Evolutionary conservation across 2,797 vertebrate species (phyloP).

Genomic region (Pangasius macronema): DNA sequence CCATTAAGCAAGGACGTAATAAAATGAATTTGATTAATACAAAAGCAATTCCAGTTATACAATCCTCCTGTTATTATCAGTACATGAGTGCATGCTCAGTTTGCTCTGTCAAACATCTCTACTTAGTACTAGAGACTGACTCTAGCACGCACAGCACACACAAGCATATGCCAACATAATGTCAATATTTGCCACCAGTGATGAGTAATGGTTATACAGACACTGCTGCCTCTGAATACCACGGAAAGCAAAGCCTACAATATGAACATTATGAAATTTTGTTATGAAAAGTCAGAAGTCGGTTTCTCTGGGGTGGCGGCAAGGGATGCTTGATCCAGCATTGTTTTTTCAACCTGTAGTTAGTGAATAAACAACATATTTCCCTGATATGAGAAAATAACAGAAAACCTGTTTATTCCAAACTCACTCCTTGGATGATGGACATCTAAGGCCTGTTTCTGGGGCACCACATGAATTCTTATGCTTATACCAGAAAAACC

Average conservation of each 20-base stretch:
- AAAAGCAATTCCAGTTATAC: not conserved
- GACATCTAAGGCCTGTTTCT: not conserved
- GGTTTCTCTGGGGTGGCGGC: not conserved
- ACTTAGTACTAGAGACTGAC: slow-evolving; percentile 15
- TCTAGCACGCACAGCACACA: not conserved
- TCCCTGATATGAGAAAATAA: not conserved
- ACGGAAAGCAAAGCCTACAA: not conserved
- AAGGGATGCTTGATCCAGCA: not conserved
- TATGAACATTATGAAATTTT: not conserved
- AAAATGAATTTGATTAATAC: not conserved
- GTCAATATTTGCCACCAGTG: slow-evolving; percentile 23
- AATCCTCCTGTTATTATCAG: slow-evolving; percentile 19
- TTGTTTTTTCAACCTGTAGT: not conserved
- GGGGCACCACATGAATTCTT: not conserved
- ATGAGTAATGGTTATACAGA: slow-evolving; percentile 8
- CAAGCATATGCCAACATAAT: not conserved
- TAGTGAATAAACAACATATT: not conserved
- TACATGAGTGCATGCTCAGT: slow-evolving; percentile 19
- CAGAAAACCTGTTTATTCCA: not conserved
- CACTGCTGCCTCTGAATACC: not conserved
- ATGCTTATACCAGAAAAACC: not conserved
- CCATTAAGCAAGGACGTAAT: slow-evolving; percentile 4
- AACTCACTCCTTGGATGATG: not conserved
- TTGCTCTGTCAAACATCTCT: slow-evolving; percentile 1
- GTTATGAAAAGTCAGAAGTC: too few relatives aligned